Evolutionary conservation across 2,888 invertebrate genomes (phyloP), one percentile per base, ranked within the genome.

Genomic region (Agriopis leucophaearia): DNA sequence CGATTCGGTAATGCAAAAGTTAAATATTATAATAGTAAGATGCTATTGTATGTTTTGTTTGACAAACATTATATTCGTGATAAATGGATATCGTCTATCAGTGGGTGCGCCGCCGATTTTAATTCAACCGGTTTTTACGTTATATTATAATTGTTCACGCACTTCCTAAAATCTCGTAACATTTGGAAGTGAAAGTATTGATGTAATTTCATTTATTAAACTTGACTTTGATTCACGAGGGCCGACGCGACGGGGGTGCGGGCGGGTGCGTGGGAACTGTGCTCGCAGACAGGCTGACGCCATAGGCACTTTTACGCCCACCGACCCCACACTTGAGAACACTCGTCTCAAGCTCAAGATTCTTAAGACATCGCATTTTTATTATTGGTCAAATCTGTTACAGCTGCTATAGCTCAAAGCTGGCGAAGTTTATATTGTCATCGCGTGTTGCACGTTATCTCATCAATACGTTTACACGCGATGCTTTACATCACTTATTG

Each of bases 211-310:
- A 86, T 89, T 86, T 83, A 84, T 87, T 83, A 85, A 84, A 82
- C 78, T 84, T 81, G 77, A 81, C 80, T 84, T 86, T 85, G 83
- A 85, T 85, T 83, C 78, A 81, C 76, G 79, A 79, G 76, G 70
- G 71, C 75, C 66, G 73, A 62, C 68, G 79, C 71, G 74, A 75
- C 69, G 75, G 80, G 79, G 74, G 76, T 72, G 75, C 76, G 74
- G 79, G 87, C 87, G 88, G 88, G 90, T 83, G 91, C 73, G 74
- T 74, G 74, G 70, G 74, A 73, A 69, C 81, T 68, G 68, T 35
- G 81, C 80, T 76, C 81, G 78, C 88, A 93, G 93, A 93, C 93
- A 81, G 88, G 85, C 80, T 87, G 93, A 90, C 93, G 93, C 92
- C 91, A 88, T 84, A 78, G 87, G 88, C 88, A 81, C 78, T 85